Conservation (phyloP, 2,888 invertebrate species). For the Phytoseiulus persimilis region DNA sequence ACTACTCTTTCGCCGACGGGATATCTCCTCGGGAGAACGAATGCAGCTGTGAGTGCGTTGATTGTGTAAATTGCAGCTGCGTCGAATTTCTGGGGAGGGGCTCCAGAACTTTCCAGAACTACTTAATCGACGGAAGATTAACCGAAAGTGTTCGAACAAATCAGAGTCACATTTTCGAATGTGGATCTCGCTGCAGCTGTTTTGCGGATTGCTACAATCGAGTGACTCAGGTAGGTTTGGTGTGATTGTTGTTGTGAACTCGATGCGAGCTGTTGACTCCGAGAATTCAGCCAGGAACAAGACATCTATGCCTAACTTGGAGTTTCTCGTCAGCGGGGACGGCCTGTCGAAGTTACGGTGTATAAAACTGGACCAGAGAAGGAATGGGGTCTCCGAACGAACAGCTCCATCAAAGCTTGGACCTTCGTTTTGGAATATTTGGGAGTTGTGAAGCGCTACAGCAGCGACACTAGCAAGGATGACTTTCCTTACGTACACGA, state of each 20-base stretch:
- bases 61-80: too few relatives aligned
- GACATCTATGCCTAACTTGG: not conserved
- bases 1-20: too few relatives aligned
- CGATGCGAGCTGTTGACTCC: too few relatives aligned
- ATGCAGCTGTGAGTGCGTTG: too few relatives aligned
- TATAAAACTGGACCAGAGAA: conserved; percentile 78
- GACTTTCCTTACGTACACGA: conserved; percentile 87
- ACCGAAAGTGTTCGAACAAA: too few relatives aligned
- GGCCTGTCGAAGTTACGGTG: conserved; percentile 62
- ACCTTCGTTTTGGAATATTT: conserved; percentile 85
- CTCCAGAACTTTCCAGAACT: too few relatives aligned
- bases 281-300: not conserved
- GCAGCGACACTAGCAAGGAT: conserved; percentile 79
- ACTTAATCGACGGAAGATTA: too few relatives aligned
- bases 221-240: conserved; percentile 58
- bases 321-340: not conserved
- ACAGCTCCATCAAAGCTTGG: conserved; percentile 61
- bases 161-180: conserved; percentile 75
- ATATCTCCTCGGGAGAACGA: too few relatives aligned
- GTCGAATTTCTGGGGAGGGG: too few relatives aligned
- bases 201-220: conserved; percentile 68
- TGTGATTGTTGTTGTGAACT: too few relatives aligned
- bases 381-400: conserved; percentile 86
- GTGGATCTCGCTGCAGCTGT: conserved; percentile 78
- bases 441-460: conserved; percentile 74